Base-by-base conservation (phyloP, 2,113 vertebrate genomes). In the Lethenteron reissneri region DNA sequence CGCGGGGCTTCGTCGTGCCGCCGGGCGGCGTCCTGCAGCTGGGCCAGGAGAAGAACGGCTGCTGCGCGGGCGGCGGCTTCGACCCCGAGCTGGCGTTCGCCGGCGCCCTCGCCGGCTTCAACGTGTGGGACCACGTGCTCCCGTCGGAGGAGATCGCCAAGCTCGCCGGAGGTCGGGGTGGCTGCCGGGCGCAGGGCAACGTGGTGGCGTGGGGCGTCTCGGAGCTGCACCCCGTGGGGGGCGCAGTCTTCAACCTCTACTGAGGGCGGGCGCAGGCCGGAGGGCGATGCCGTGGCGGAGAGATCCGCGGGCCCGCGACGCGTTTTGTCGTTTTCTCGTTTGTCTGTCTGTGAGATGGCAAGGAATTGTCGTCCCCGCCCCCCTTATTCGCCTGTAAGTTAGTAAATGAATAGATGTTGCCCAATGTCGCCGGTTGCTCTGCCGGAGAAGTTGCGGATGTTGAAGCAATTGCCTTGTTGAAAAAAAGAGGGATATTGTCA, bases 161-260 rank as follows among this genome's bases (percentile, higher is more conserved):
- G 3, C 77, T 80, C 71, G 80, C 76, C 14, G 60, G 76, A 1
- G 74, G 75, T 1, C 83, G 81, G 0, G 77, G 81, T 2, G 76
- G 84, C 2, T 92, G 87, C 57, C 77, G 79, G 69, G 77, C 74
- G 72, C 81, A 82, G 74, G 94, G 94, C 56, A 95, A 87, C 69
- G 58, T 90, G 3, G 79, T 99, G 0, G 88, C 86, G 1, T 99
- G 94, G 94, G 89, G 89, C 3, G 81, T 90, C 64, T 92, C 91
- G 0, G 88, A 95, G 77, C 84, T 96, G 73, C 76, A 85, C 75
- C 84, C 85, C 0, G 83, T 89, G 0, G 92, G 88, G 70, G 90
- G 88, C 2, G 92, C 87, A 7, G 41, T 41, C 41, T 41, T 41
- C 41, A 41, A 41, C 41, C 41, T 41, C 41, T 41, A 41, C 41